Conservation (phyloP, 53 echinoderm and acorn worm species). For the Glandiceps talaboti region DNA sequence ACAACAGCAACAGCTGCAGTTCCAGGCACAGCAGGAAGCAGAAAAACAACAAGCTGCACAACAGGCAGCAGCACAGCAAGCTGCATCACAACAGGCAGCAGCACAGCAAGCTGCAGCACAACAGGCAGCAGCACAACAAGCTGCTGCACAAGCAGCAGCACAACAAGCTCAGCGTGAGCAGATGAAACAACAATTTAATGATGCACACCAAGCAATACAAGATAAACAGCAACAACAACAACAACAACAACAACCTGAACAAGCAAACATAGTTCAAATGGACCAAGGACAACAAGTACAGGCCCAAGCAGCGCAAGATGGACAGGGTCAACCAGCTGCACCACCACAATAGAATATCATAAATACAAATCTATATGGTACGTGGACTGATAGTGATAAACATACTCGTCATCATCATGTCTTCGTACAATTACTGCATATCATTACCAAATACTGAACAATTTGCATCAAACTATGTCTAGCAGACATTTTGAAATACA, state of each 20-base stretch:
- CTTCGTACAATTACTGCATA: no score
- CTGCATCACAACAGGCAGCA: slow-evolving; percentile 13
- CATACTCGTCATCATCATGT: no score
- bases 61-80: slow-evolving; percentile 6
- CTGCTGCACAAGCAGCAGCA: slow-evolving; percentile 10
- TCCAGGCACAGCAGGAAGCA: slow-evolving; percentile 3
- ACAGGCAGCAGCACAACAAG: slow-evolving; percentile 16
- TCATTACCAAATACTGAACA: no score
- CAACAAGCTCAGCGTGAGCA: slow-evolving; percentile 9
- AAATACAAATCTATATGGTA: no score
- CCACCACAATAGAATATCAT: no score
- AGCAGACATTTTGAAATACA: no score
- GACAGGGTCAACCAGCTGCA: neutral
- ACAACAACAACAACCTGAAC: neutral
- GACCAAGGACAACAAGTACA: neutral
- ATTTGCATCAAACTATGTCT: no score
- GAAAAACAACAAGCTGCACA: slow-evolving; percentile 12
- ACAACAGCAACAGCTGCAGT: slow-evolving; percentile 9
- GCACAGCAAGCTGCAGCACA: slow-evolving; percentile 17
- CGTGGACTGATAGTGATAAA: no score
- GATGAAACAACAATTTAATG: slow-evolving; percentile 13
- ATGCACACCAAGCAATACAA: slow-evolving; percentile 9
- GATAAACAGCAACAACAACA: slow-evolving; percentile 8
- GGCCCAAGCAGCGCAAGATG: neutral
- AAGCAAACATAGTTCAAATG: neutral